Base-by-base conservation (phyloP, 2,888 invertebrate genomes). In the Falcaria lacertinaria region DNA sequence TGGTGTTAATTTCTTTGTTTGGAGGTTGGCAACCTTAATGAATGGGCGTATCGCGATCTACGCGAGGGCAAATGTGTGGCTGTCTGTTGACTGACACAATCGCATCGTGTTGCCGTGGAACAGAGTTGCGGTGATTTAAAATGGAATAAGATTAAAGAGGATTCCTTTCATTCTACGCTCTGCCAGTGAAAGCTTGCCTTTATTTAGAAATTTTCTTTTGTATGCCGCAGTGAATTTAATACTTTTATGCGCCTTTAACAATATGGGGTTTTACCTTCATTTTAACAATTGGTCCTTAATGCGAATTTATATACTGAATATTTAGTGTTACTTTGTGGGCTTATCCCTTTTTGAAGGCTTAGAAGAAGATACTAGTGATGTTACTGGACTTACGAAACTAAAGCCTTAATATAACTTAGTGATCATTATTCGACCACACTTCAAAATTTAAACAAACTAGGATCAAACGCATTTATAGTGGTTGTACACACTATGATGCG, bases 261-360 rank as follows among this genome's bases (percentile, higher is more conserved):
- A 28, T 28, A 28, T 28, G 19, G 3, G 3, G 19, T 6, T 4
- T 3, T 19, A 19, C 19, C 19, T 19, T 6, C 19, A 19, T 19
- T 19, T 19, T 3, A 19, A n/a, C n/a, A 19, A 19, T 19, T 19
- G 19, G 4, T 19, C 19, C 19, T 4, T 4, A n/a, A 6, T 4
- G 6, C 6, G 6, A 4, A 19, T 19, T 19, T 19, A 5, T 19
- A 4, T 19, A 19, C 19, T 19, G 5, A 63, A 64, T 67, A 66
- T 64, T 68, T 64, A 64, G 19, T 68, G 67, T 76, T 77, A 74
- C n/a, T n/a, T n/a, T n/a, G n/a, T n/a, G n/a, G n/a, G n/a, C n/a
- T n/a, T n/a, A n/a, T n/a, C n/a, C n/a, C n/a, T n/a, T n/a, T n/a
- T n/a, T n/a, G n/a, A n/a, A n/a, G n/a, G n/a, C n/a, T n/a, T n/a